Base-by-base conservation (phyloP, 2,888 invertebrate genomes). In the Napeogenes sylphis region DNA sequence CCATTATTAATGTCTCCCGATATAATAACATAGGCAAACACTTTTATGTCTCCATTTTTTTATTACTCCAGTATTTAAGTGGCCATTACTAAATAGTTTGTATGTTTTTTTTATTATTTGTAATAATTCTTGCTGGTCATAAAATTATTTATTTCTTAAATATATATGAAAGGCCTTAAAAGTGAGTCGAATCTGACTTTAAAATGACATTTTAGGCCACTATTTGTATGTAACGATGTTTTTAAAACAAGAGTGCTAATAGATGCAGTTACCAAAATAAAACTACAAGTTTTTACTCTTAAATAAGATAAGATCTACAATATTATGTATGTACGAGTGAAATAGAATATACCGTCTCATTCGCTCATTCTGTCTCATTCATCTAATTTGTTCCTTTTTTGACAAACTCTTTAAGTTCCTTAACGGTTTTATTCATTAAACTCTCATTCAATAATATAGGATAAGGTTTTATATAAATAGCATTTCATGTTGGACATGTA, bases 1-100 rank as follows among this genome's bases (percentile, higher is more conserved):
- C 21, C 21, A 45, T 53, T 38, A 38, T 38, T 38, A 57, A 56
- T 56, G 21, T 47, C 38, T 56, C 32, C 32, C n/a, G 14, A 42
- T 13, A 45, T 56, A 35, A 47, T n/a, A 47, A 14, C 21, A 21
- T 21, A 21, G 21, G 1, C 21, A 21, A 21, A 21, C 21, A 21
- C 21, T 8, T 21, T 47, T 4, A 8, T 4, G 47, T n/a, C 2
- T 30, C 12, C 3, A 51, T 30, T n/a, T n/a, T n/a, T n/a, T 21
- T 51, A 51, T 51, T 51, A 42, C 30, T 35, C 6, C 46, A 54
- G 54, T 58, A 55, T 46, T 58, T 55, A 55, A 33, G 46, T 56
- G 56, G 32, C 56, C 47, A 55, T 45, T 42, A 51, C 47, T 55
- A 51, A 2, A 35, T 4, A 35, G 35, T 35, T 12, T 45, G 46